Base-by-base conservation (phyloP, 2,797 vertebrate species). In the Pseudopleuronectes americanus region DNA sequence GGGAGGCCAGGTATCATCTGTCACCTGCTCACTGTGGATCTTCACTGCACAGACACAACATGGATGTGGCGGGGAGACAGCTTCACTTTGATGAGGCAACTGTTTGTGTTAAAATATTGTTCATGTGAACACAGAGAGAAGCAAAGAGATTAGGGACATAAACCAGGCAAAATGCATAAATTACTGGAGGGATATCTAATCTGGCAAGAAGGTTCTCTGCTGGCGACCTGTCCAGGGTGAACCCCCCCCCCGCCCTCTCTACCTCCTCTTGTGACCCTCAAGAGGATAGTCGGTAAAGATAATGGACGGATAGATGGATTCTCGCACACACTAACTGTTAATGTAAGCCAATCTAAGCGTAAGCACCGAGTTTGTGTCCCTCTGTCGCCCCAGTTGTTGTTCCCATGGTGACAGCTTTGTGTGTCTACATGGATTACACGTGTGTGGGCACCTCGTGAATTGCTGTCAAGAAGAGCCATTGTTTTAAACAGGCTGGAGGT, bases 1-100 rank as follows among this genome's bases (percentile, higher is more conserved):
- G 76, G 41, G 64, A 72, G 58, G 64, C 38, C 33, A 1, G 57
- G 0, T 73, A 76, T 86, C 79, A 14, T 45, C 61, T 83, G 80
- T 70, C 74, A 77, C 28, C 47, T 47, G 24, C 62, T 60, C 64
- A 51, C 26, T 28, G 68, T 57, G 43, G 48, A 57, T 38, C 41
- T 31, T 63, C 19, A 14, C 0, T 67, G 9, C 43, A 13, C 53
- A 64, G n/a, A 53, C 48, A 31, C 19, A 19, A 22, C 45, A 23
- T 45, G 38, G n/a, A 36, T 3, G 3, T 3, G 41, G 24, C 0
- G 59, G 13, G 8, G 6, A 45, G 0, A 41, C 36, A 38, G 36
- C 36, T 41, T 41, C 1, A 41, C 10, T 41, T 13, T 16, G 38
- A 41, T 41, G 38, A 31, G 36, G 36, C 10, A 38, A 38, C 13